Evolutionary conservation across 2,797 vertebrate species (phyloP).

Genomic region (Pantherophis alleghaniensis): DNA sequence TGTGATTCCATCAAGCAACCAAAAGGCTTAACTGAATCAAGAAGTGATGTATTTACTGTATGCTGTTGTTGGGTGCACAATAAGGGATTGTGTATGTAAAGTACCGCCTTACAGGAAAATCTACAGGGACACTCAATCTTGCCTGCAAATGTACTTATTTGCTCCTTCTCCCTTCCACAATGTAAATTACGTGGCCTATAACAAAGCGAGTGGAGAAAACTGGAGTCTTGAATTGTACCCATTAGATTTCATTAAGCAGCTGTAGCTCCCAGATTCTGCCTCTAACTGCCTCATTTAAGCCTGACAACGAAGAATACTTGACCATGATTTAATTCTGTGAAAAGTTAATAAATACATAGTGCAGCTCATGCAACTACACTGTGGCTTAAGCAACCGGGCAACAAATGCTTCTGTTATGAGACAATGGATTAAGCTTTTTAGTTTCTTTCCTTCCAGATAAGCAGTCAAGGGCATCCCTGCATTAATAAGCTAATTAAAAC

Average conservation of each 20-base stretch:
- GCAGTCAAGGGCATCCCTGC: neutral
- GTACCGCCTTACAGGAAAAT: neutral
- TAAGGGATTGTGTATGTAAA: neutral
- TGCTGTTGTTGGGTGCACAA: neutral
- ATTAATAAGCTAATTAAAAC: neutral
- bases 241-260: neutral
- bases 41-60: neutral
- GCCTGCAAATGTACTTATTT: neutral
- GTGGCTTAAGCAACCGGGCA: neutral
- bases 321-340: neutral
- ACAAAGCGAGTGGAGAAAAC: neutral
- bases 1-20: neutral
- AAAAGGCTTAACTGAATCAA: neutral
- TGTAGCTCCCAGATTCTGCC: neutral
- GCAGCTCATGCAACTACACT: neutral
- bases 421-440: neutral
- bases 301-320: neutral
- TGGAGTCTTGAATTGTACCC: neutral
- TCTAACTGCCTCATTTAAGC: neutral
- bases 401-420: neutral
- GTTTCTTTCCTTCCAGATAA: slow-evolving; percentile 1
- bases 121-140: neutral
- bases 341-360: slow-evolving; percentile 1
- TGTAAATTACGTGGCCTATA: neutral
- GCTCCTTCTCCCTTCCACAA: neutral